A percentile compares a stretch with the other conserved stretches of the same genome.
These are phyloP conservation scores for Calameuta idolon DNA, from an alignment of 2,888 invertebrate genomes.

Conservation along the genomic window DNA sequence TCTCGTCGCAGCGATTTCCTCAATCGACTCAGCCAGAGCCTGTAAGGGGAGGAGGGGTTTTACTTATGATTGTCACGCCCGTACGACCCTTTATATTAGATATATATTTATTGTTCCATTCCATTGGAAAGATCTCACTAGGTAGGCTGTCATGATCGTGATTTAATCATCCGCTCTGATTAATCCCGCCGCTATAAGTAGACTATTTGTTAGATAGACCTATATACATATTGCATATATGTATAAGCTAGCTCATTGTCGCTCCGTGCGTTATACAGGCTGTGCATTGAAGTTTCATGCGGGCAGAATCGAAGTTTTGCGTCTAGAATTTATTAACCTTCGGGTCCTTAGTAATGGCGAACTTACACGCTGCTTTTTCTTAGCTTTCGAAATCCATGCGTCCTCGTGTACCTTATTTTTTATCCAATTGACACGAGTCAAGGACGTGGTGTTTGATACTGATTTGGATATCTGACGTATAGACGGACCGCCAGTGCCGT, in stretches of 20 bases:
- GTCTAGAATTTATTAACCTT: background rate
- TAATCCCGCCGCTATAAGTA: constrained; percentile 7
- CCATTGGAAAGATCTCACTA: constrained; percentile 36
- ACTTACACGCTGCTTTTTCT: background rate
- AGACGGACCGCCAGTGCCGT: background rate
- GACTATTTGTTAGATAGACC: background rate
- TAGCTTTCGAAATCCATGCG: background rate
- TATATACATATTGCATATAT: background rate
- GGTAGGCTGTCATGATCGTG: constrained; percentile 20
- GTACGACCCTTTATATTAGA: background rate
- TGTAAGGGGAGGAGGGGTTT: constrained; percentile 28
- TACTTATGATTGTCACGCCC: background rate
- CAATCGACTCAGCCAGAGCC: constrained; percentile 34
- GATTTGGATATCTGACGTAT: background rate
- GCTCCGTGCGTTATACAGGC: background rate
- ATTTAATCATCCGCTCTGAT: constrained; percentile 1
- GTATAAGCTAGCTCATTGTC: background rate
- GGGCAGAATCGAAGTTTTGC: background rate
- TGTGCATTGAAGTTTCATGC: background rate
- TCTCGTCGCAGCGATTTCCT: constrained; percentile 34
- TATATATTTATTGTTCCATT: constrained; percentile 28
- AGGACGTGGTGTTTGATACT: background rate
- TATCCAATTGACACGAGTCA: background rate
- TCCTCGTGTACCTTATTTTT: background rate
- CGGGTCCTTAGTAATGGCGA: background rate